Evolutionary conservation across 2,113 vertebrate genomes (phyloP).

Genomic region (Malurus melanocephalus): DNA sequence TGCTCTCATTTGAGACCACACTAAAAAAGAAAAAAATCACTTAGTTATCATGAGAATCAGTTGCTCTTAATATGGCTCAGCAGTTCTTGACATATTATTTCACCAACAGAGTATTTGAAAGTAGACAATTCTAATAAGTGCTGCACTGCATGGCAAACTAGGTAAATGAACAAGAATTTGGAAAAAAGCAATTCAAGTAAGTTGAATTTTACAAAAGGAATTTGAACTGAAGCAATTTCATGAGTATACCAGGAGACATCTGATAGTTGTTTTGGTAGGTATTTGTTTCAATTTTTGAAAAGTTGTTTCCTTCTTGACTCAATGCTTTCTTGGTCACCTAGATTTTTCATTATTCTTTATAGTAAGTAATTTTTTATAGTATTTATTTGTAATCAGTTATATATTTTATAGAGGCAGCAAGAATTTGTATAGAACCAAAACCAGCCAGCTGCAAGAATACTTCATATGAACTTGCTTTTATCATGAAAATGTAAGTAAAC

Average conservation of each 20-base stretch:
- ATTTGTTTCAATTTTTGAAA: neutral
- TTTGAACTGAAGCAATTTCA: neutral
- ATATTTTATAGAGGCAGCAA: neutral
- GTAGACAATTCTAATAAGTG: neutral
- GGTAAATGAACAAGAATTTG: neutral
- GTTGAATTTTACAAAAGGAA: neutral
- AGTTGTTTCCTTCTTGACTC: neutral
- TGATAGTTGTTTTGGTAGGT: neutral
- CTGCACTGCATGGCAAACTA: accelerated
- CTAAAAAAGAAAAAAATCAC: neutral
- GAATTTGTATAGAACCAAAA: neutral
- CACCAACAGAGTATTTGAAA: neutral
- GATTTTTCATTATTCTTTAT: neutral
- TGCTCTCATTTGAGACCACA: neutral
- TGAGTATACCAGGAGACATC: neutral
- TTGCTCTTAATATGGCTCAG: neutral
- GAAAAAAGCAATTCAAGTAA: neutral
- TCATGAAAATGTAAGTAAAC: neutral
- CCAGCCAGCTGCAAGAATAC: neutral
- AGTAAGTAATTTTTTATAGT: neutral
- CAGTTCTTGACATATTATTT: neutral
- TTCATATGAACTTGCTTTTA: neutral
- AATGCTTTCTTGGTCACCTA: neutral
- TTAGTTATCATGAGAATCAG: neutral
- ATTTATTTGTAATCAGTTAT: neutral